Base-by-base conservation (phyloP, 2,113 vertebrate species). In the Mugil cephalus region DNA sequence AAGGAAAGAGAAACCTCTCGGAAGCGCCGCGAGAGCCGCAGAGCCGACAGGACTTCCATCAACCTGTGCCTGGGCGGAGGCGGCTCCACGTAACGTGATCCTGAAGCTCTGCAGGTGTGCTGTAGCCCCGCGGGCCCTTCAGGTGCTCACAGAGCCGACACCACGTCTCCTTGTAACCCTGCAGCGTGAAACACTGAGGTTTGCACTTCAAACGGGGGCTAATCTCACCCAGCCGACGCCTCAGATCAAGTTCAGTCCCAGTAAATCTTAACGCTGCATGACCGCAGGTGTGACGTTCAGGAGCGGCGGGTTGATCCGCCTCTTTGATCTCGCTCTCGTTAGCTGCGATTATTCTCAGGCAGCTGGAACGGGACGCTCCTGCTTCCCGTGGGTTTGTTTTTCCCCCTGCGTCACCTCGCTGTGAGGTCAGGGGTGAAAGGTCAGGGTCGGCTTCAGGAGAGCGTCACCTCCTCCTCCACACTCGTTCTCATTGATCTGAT, bases 161-260 rank as follows among this genome's bases (percentile, higher is more conserved):
- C 30, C 63, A 0, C 39, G 6, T 19, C 19, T 6, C 24, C 38
- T 60, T 15, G 4, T 0, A 7, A 10, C 7, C 40, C 56, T 15
- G 64, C 64, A 55, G 64, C 15, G 10, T 1, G 9, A 46, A 35
- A 55, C n/a, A 18, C 18, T 30, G 35, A 59, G 0, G 53, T 78
- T 39, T 79, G 24, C 43, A 76, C 77, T 74, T 80, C 69, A 84
- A 76, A 84, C 50, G 10, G 45, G 18, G 9, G 12, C 12, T 9
- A 4, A 60, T 52, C 19, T 62, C 0, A 7, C 17, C 24, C 53
- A 19, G 61, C 55, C 30, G 21, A 8, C 15, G 47, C 55, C 54
- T 76, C 47, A 14, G 73, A 69, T 69, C 53, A 4, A 0, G 56
- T 64, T 72, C 10, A 0, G 14, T 10, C 35, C 4, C n/a, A 0